phyloP scores from a whole-genome alignment of 2,113 vertebrate genomes.

The Manacus vitellinus region DNA sequence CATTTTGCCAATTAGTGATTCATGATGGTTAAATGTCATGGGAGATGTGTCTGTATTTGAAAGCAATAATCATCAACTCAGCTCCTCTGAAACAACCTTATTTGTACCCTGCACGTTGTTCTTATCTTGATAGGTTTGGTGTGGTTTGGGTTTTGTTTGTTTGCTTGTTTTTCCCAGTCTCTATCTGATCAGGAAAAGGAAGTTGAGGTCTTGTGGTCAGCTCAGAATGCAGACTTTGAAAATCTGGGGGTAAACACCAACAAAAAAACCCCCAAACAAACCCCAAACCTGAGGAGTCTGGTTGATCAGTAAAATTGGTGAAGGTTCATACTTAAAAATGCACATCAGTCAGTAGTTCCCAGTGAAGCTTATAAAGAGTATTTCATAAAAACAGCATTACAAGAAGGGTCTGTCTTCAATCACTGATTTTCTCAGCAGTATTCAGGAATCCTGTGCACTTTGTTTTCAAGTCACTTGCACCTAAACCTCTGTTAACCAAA shows the following conservation, averaged over 20 bases:
- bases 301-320: not conserved
- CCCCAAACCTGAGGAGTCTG: not conserved
- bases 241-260: accelerated
- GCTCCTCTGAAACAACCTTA: not conserved
- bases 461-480: not conserved
- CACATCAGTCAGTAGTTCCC: not conserved
- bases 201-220: not conserved
- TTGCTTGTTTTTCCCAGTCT: not conserved
- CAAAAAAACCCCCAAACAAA: not conserved
- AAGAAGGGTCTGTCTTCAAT: not conserved
- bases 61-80: not conserved
- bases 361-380: not conserved
- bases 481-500: not conserved
- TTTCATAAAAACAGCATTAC: not conserved
- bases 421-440: not conserved
- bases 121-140: not conserved
- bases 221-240: not conserved
- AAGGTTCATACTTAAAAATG: not conserved
- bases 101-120: not conserved
- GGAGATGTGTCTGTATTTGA: not conserved
- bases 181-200: not conserved
- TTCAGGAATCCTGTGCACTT: not conserved
- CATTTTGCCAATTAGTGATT: not conserved
- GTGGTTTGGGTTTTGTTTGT: not conserved
- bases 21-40: not conserved